A percentile compares a stretch with the other conserved stretches of the same genome.
Conservation (phyloP, 2,797 vertebrate genomes). For the Diplodus puntazzo region DNA sequence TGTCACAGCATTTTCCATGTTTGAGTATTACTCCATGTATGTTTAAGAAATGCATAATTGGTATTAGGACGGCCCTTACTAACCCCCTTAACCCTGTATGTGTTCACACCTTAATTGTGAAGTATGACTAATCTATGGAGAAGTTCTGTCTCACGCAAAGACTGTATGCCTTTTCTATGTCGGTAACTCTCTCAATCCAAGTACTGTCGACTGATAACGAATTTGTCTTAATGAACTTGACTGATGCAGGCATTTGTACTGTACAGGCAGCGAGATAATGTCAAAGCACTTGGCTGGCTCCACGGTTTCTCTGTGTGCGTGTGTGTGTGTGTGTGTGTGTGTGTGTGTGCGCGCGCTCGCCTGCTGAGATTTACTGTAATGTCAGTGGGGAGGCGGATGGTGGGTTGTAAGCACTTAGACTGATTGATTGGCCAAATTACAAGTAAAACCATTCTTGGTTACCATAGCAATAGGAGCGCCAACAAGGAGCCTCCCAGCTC, state of each 20-base stretch:
- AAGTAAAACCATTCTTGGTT: conserved; percentile 68
- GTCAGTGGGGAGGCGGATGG: conserved; percentile 47
- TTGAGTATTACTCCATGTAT: conserved; percentile 61
- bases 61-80: conserved; percentile 65
- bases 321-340: conserved; percentile 12
- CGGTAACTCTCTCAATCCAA: conserved; percentile 63
- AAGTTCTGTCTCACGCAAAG: conserved; percentile 46
- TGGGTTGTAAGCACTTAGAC: conserved; percentile 75
- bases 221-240: conserved; percentile 75
- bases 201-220: conserved; percentile 67
- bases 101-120: conserved; percentile 63
- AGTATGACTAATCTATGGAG: conserved; percentile 64
- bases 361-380: conserved; percentile 68
- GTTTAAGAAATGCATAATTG: conserved; percentile 55
- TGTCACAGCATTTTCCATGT: conserved; percentile 52
- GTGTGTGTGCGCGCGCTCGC: conserved; percentile 21
- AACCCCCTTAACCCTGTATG: conserved; percentile 57
- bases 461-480: conserved; percentile 82
- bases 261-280: conserved; percentile 66
- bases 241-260: conserved; percentile 61
- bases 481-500: conserved; percentile 85
- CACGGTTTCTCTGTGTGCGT: conserved; percentile 77
- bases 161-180: conserved; percentile 74
- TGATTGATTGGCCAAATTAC: conserved; percentile 77
- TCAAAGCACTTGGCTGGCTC: conserved; percentile 72